Percentiles rank a stretch among this genome's conserved stretches.
phyloP scores from a whole-genome alignment of 2,113 vertebrate genomes.

The Miniopterus natalensis region DNA sequence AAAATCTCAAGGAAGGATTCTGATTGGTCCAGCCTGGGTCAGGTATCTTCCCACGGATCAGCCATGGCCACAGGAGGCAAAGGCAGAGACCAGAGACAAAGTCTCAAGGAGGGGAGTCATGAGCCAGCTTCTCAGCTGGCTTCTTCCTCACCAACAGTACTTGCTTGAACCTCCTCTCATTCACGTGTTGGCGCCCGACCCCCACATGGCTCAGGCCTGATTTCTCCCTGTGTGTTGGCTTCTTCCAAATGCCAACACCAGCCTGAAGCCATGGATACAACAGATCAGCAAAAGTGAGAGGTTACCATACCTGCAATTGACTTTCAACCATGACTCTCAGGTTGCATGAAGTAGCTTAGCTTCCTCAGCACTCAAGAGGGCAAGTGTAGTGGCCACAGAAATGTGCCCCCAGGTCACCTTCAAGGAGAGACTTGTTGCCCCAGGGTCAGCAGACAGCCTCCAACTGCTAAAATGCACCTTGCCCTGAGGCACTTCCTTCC shows the following conservation, averaged over 20 bases:
- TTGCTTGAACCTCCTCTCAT: neutral
- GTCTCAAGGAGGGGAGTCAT: too few species aligned
- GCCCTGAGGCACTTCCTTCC: neutral
- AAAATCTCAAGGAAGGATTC: conserved; percentile 40
- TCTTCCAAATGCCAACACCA: neutral
- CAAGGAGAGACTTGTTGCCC: neutral
- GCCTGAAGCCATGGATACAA: neutral
- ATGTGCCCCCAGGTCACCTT: neutral
- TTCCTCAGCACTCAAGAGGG: neutral
- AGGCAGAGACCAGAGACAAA: neutral
- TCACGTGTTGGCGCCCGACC: too few species aligned
- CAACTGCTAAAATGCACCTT: neutral
- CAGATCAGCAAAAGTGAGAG: neutral
- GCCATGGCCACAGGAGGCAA: neutral
- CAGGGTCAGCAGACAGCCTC: neutral
- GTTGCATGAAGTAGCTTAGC: neutral
- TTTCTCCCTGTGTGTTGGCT: neutral
- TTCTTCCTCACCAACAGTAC: neutral
- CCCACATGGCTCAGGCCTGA: neutral
- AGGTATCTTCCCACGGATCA: neutral
- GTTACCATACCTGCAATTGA: neutral
- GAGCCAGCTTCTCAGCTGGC: neutral
- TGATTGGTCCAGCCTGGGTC: neutral
- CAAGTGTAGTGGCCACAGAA: neutral
- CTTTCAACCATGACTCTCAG: neutral